Percentiles rank a stretch among this genome's conserved stretches.
Conservation (phyloP, 2,888 invertebrate species). For the Cheilosia variabilis region DNA sequence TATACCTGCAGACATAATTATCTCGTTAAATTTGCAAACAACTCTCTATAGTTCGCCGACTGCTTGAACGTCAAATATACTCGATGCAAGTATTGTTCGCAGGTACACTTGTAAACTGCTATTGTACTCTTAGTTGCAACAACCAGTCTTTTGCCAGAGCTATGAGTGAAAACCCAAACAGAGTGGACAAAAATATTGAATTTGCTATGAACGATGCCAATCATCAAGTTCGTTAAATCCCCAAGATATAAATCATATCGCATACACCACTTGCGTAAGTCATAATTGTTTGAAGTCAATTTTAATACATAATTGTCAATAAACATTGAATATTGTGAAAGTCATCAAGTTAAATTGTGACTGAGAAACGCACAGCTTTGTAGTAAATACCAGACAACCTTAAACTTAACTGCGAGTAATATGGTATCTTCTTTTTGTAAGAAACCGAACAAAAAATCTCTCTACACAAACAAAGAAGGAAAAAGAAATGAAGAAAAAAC, state of each 20-base stretch:
- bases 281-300: background rate
- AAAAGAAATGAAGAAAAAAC: slow-evolving; percentile 55
- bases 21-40: no score
- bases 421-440: slow-evolving; percentile 31
- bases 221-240: background rate
- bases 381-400: slow-evolving; percentile 58
- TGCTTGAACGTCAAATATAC: no score
- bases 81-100: no score
- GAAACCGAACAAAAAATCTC: slow-evolving; percentile 56
- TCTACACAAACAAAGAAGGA: slow-evolving; percentile 33
- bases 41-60: no score
- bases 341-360: slow-evolving; percentile 52
- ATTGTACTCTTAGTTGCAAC: no score
- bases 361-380: slow-evolving; percentile 51
- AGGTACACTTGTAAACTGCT: no score
- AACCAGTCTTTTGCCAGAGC: no score
- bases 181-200: background rate
- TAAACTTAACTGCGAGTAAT: slow-evolving; percentile 49
- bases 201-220: background rate
- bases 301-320: slow-evolving; percentile 42
- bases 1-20: no score
- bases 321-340: slow-evolving; percentile 66
- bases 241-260: background rate
- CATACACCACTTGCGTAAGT: no score
- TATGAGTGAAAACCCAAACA: background rate